These are phyloP conservation scores for Ascidia mentula DNA, from an alignment of 23 tunicate genomes.

Conservation along the genomic window DNA sequence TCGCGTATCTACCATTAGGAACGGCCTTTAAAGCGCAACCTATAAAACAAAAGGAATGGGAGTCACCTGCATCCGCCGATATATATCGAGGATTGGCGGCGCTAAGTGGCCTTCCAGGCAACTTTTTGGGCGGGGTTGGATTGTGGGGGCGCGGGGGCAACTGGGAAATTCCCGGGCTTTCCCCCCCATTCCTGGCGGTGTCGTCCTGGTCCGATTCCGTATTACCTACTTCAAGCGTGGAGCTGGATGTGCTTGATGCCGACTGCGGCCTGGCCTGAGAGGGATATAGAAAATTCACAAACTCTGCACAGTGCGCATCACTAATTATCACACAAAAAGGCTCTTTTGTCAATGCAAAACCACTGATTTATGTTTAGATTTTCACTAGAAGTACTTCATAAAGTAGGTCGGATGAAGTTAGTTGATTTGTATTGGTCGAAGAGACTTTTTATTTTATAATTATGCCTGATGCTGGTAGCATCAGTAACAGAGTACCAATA, in stretches of 20 bases:
- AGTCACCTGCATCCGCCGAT: constrained; percentile 61
- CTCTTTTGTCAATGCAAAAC: too few species aligned
- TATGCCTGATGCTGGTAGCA: too few species aligned
- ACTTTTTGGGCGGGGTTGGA: constrained; percentile 50
- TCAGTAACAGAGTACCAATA: too few species aligned
- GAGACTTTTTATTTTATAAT: too few species aligned
- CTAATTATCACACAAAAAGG: too few species aligned
- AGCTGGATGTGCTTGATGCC: constrained; percentile 12
- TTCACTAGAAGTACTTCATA: too few species aligned
- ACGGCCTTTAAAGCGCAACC: not conserved
- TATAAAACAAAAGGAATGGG: not conserved
- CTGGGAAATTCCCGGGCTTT: constrained; percentile 29
- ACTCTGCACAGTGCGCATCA: too few species aligned
- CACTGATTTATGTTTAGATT: too few species aligned
- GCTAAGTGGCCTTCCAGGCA: constrained; percentile 82
- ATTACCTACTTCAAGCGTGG: not conserved
- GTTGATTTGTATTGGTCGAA: too few species aligned
- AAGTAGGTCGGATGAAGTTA: too few species aligned
- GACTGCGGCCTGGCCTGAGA: not conserved
- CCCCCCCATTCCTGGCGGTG: not conserved
- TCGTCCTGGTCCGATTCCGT: not conserved
- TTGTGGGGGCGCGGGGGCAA: constrained; percentile 72
- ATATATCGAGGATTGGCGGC: constrained; percentile 57
- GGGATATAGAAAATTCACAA: not conserved
- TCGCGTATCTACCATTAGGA: too few species aligned